Evolutionary conservation across 2,888 invertebrate species (phyloP).

Genomic region (Scaeva pyrastri): DNA sequence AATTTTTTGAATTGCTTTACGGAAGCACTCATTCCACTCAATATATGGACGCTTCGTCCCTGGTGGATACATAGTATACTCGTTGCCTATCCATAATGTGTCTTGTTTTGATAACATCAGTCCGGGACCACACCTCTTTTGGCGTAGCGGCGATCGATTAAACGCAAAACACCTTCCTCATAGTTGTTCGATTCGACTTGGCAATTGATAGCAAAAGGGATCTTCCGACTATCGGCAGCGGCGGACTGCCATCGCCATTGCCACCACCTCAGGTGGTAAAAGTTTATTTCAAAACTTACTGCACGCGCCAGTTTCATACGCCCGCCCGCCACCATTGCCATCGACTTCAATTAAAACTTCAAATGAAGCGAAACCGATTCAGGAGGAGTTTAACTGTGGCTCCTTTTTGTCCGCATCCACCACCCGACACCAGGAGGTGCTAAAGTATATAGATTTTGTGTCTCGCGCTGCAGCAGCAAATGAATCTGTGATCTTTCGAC

Average conservation of each 20-base stretch:
- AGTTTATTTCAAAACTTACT: conserved; percentile 51
- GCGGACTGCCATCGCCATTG: conserved; percentile 9
- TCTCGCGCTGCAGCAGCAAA: conserved; percentile 32
- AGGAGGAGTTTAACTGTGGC: conserved; percentile 10
- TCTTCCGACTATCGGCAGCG: conserved; percentile 1
- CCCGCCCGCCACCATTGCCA: not conserved
- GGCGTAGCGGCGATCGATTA: conserved; percentile 60
- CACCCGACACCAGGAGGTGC: conserved; percentile 63
- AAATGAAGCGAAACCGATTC: conserved; percentile 60
- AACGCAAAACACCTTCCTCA: conserved; percentile 58
- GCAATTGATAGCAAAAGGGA: conserved; percentile 46
- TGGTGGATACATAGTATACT: too few relatives aligned
- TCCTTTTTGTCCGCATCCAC: conserved; percentile 31
- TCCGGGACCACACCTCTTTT: conserved; percentile 56
- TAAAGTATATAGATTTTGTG: conserved; percentile 46
- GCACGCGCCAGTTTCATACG: conserved; percentile 8
- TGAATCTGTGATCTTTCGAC: conserved; percentile 73
- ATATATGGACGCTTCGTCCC: too few relatives aligned
- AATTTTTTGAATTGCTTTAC: too few relatives aligned
- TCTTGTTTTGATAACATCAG: conserved; percentile 57
- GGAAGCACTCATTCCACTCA: too few relatives aligned
- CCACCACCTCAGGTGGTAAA: conserved; percentile 70
- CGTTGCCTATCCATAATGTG: conserved; percentile 32
- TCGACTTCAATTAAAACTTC: conserved; percentile 66
- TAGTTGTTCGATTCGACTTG: conserved; percentile 21